These are phyloP conservation scores for Galemys pyrenaicus DNA, from an alignment of 2,113 vertebrate genomes.

Conservation along the genomic window DNA sequence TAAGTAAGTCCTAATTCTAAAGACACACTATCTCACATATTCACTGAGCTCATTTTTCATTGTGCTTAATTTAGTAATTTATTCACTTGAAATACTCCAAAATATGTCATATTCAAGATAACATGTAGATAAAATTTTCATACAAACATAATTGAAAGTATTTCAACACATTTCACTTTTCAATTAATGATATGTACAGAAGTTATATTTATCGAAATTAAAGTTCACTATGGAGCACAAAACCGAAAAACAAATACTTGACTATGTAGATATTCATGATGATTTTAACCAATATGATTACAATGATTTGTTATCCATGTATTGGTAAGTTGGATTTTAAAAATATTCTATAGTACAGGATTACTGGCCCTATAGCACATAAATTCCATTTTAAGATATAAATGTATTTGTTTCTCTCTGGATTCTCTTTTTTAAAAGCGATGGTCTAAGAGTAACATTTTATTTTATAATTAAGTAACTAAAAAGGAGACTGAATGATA, in stretches of 20 bases:
- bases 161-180: neutral
- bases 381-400: neutral
- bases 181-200: neutral
- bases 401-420: neutral
- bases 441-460: neutral
- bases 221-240: neutral
- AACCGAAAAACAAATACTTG: neutral
- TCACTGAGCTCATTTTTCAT: neutral
- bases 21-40: neutral
- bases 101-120: neutral
- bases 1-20: neutral
- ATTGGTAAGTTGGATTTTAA: neutral
- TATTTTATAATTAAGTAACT: neutral
- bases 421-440: constrained; percentile 27
- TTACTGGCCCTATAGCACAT: neutral
- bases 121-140: neutral
- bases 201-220: neutral
- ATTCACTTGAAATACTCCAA: neutral
- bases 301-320: neutral
- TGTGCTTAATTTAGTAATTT: neutral
- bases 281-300: neutral
- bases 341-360: neutral
- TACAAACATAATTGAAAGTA: neutral
- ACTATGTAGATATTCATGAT: neutral
- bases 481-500: neutral